phyloP scores from a whole-genome alignment of 2,888 invertebrate genomes.

The Melinopterus prodromus region DNA sequence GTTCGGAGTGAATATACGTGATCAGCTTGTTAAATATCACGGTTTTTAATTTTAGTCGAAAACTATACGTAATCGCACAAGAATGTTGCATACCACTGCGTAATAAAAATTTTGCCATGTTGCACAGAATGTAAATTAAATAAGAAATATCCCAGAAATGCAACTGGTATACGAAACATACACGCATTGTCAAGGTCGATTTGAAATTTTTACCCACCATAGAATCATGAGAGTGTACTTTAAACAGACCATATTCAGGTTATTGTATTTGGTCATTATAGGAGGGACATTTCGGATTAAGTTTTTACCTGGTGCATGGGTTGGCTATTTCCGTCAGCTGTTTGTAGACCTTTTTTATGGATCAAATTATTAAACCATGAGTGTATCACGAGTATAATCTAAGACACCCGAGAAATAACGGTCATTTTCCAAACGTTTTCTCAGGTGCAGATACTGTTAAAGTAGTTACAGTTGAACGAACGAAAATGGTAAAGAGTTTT shows the following conservation, averaged over 20 bases:
- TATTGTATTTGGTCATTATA: not conserved
- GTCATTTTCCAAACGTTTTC: not conserved
- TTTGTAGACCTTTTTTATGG: not conserved
- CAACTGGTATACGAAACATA: not conserved
- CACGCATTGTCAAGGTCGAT: not conserved
- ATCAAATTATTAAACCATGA: not conserved
- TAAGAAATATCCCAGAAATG: too few species aligned
- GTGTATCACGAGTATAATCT: too few species aligned
- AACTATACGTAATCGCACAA: not conserved
- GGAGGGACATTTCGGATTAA: not conserved
- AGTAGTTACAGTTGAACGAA: too few species aligned
- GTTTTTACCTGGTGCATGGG: not conserved
- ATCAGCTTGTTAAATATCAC: not conserved
- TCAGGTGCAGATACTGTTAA: too few species aligned
- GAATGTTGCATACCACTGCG: too few species aligned
- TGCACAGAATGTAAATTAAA: too few species aligned
- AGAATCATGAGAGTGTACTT: not conserved
- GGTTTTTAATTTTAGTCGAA: not conserved
- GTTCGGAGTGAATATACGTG: not conserved
- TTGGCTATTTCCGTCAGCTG: not conserved
- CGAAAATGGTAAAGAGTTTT: too few species aligned
- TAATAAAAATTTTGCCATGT: too few species aligned
- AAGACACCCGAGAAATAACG: not conserved
- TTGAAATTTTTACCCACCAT: not conserved
- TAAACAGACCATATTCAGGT: not conserved